Evolutionary conservation across 1,140 invertebrate genomes (phyloP).

Genomic region (Heliothis subflexa): DNA sequence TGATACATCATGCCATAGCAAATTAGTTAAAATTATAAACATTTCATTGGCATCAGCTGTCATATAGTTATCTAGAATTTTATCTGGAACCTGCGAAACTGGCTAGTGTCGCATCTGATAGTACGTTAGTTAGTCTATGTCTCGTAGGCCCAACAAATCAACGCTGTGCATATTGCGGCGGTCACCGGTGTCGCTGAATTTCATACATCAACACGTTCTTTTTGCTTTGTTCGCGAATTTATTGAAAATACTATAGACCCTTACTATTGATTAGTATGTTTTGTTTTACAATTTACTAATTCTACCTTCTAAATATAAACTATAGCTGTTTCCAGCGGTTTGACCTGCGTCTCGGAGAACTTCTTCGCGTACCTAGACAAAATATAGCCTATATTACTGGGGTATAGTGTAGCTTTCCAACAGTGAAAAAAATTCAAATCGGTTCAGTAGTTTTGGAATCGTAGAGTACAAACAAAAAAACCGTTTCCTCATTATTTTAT

Average conservation of each 20-base stretch:
- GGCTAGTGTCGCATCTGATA: neutral
- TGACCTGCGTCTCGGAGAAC: too few species aligned
- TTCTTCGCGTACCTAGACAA: too few species aligned
- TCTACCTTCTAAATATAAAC: neutral
- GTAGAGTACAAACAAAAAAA: too few species aligned
- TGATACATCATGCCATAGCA: too few species aligned
- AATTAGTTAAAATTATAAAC: too few species aligned
- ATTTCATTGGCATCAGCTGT: too few species aligned
- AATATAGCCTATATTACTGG: too few species aligned
- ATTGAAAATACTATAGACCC: conserved; percentile 25
- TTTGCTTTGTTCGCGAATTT: conserved; percentile 10
- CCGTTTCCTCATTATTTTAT: too few species aligned
- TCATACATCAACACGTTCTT: conserved; percentile 49
- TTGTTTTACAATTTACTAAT: neutral
- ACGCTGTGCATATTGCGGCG: conserved; percentile 51
- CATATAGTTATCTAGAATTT: too few species aligned
- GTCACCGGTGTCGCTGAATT: conserved; percentile 55
- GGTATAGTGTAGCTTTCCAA: too few species aligned
- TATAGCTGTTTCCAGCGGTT: neutral
- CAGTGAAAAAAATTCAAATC: too few species aligned
- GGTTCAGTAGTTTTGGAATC: too few species aligned
- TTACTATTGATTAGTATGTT: neutral
- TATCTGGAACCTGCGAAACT: neutral
- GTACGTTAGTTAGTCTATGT: conserved; percentile 28
- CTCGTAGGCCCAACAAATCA: conserved; percentile 52